Evolutionary conservation across 2,888 invertebrate species (phyloP).

Genomic region (Lysandra coridon): DNA sequence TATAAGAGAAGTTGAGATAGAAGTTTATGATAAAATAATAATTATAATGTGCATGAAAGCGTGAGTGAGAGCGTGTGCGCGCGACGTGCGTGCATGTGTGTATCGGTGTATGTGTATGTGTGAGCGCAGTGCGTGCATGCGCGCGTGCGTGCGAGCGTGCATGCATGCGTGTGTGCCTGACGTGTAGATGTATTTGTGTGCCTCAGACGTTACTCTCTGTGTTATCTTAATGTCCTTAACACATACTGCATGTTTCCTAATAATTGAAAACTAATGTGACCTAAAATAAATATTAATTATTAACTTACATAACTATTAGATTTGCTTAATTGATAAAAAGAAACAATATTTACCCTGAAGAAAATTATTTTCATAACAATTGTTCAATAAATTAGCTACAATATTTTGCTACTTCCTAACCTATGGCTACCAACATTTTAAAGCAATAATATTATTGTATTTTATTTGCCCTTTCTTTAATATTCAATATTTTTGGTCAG

Average conservation of each 20-base stretch:
- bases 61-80: background rate
- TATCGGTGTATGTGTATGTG: too few species aligned
- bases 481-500: background rate
- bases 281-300: background rate
- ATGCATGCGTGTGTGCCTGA: background rate
- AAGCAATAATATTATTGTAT: background rate
- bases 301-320: background rate
- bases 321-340: background rate
- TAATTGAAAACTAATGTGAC: background rate
- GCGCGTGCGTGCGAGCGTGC: background rate
- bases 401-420: background rate
- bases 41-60: background rate
- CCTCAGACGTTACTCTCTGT: background rate
- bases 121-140: background rate
- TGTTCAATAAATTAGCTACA: conserved; percentile 10
- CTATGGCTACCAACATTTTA: background rate
- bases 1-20: background rate
- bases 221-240: background rate
- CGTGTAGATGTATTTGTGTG: background rate
- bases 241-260: background rate
- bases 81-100: background rate
- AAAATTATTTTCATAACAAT: conserved; percentile 17
- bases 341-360: background rate
- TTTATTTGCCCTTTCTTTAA: background rate
- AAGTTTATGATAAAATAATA: background rate